Evolutionary conservation across 2,888 invertebrate species (phyloP).

Genomic region (Oscheius myriophilus): DNA sequence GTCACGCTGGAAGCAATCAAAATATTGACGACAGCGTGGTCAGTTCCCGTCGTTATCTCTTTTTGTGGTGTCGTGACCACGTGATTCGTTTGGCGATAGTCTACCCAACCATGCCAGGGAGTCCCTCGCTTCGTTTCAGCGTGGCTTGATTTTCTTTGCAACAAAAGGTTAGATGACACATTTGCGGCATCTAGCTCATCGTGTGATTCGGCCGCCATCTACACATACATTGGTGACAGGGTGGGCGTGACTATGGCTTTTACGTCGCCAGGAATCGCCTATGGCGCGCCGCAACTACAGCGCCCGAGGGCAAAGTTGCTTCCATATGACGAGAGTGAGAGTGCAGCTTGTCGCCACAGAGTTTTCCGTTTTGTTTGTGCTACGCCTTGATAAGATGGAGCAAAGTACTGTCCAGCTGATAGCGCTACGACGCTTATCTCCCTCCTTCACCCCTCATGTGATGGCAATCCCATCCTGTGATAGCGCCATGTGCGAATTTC

Average conservation of each 20-base stretch:
- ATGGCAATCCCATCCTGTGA: background rate
- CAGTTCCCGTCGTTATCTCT: background rate
- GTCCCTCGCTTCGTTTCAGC: background rate
- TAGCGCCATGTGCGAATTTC: background rate
- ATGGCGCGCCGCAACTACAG: background rate
- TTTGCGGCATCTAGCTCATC: constrained; percentile 25
- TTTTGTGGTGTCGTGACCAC: constrained; percentile 1
- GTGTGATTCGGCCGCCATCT: constrained; percentile 26
- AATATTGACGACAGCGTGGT: background rate
- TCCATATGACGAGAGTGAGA: too few species aligned
- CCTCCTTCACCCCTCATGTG: constrained; percentile 13
- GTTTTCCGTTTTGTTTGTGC: constrained; percentile 1
- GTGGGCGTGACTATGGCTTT: constrained; percentile 13
- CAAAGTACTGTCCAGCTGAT: constrained; percentile 23
- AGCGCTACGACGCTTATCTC: constrained; percentile 12
- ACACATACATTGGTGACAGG: constrained; percentile 28
- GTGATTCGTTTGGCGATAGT: background rate
- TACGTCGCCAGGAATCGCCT: constrained; percentile 1
- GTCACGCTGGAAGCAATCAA: too few species aligned
- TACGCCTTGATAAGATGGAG: constrained; percentile 7
- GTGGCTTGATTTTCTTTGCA: background rate
- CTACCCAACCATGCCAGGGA: background rate
- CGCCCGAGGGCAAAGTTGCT: background rate
- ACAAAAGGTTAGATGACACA: constrained; percentile 24
- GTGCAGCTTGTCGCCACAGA: too few species aligned